phyloP scores from a whole-genome alignment of 2,888 invertebrate genomes.

The Oegoconia quadripuncta region DNA sequence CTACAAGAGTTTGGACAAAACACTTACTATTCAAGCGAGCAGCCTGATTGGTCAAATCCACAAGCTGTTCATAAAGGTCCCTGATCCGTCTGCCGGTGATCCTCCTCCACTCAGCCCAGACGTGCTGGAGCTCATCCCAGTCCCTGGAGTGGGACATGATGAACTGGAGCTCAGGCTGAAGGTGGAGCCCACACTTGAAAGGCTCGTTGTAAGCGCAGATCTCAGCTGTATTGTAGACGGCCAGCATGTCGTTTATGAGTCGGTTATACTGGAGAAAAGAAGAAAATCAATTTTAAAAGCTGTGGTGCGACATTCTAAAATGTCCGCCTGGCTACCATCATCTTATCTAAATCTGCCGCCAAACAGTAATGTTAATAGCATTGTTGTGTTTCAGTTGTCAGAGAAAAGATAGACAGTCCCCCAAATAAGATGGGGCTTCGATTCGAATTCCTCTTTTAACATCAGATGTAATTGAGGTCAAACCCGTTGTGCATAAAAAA shows the following conservation, averaged over 20 bases:
- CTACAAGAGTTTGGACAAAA: too few relatives aligned
- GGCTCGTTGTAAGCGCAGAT: constrained; percentile 92
- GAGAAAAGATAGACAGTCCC: too few relatives aligned
- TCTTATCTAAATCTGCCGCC: too few relatives aligned
- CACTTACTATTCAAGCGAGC: constrained; percentile 88
- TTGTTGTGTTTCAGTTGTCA: too few relatives aligned
- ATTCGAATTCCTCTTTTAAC: too few relatives aligned
- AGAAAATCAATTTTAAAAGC: neutral
- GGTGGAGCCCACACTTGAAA: constrained; percentile 87
- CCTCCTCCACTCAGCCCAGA: constrained; percentile 95
- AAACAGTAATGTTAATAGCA: too few relatives aligned
- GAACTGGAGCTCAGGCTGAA: constrained; percentile 87
- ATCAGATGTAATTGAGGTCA: too few relatives aligned
- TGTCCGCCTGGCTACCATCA: too few relatives aligned
- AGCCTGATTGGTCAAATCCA: constrained; percentile 88
- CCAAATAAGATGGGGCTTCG: too few relatives aligned
- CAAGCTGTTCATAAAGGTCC: constrained; percentile 88
- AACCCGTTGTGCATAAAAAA: too few relatives aligned
- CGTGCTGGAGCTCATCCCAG: constrained; percentile 92
- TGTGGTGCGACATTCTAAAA: too few relatives aligned
- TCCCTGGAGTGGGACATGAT: constrained; percentile 88
- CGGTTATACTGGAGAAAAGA: constrained; percentile 87
- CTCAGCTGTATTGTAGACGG: constrained; percentile 91
- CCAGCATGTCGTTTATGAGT: constrained; percentile 92
- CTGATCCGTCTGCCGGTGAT: constrained; percentile 89